phyloP scores from a whole-genome alignment of 2,888 invertebrate species.

The Anagyrus pseudococci region DNA sequence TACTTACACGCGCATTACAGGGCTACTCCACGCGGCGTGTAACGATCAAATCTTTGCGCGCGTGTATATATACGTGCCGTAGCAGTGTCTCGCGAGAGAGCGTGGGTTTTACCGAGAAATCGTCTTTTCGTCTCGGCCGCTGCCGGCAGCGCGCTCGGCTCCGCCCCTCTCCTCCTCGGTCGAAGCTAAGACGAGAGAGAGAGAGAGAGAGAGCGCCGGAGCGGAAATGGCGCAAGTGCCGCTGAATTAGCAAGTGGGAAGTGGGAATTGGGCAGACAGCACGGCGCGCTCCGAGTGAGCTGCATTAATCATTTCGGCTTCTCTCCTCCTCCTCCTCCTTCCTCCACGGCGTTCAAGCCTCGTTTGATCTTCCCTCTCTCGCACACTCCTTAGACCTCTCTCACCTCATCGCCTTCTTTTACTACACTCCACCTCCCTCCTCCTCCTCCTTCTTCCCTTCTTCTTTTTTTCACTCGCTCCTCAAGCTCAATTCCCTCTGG shows the following conservation, averaged over 20 bases:
- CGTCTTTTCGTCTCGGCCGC: conserved; percentile 25
- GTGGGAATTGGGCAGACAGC: conserved; percentile 56
- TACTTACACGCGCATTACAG: too few relatives aligned
- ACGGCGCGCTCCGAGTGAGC: conserved; percentile 46
- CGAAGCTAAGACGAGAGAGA: too few relatives aligned
- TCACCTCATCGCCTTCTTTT: conserved; percentile 27
- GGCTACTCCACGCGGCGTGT: too few relatives aligned
- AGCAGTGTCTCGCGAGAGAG: conserved; percentile 1
- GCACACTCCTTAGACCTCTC: conserved; percentile 21
- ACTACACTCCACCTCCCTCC: too few relatives aligned
- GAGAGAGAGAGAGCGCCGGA: too few relatives aligned
- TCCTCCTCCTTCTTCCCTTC: background rate
- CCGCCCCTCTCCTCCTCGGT: conserved; percentile 23
- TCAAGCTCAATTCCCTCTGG: conserved; percentile 37
- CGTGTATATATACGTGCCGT: background rate
- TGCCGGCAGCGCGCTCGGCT: background rate
- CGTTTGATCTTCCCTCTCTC: too few relatives aligned
- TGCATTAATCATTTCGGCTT: conserved; percentile 42
- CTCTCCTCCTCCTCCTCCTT: conserved; percentile 31
- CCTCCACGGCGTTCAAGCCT: too few relatives aligned
- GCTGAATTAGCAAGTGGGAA: conserved; percentile 53
- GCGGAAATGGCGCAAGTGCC: conserved; percentile 55
- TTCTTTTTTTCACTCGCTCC: conserved; percentile 1
- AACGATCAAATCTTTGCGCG: too few relatives aligned
- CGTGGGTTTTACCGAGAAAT: conserved; percentile 55